Percentiles rank a stretch among this genome's conserved stretches.
Evolutionary conservation across 64 coral and sea anemone species (phyloP).

Genomic region (Trachythela sp.): DNA sequence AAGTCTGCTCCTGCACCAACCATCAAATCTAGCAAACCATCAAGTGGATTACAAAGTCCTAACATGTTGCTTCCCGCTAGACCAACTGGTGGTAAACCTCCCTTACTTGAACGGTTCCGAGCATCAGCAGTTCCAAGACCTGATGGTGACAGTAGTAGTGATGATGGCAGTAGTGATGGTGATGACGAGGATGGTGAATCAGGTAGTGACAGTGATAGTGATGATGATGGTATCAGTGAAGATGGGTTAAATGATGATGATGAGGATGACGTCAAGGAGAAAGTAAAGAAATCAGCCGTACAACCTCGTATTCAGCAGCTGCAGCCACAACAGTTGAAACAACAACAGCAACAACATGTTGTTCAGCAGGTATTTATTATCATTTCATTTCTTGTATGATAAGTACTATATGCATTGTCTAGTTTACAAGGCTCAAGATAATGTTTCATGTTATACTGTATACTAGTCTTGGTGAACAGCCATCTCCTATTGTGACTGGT

Average conservation of each 20-base stretch:
- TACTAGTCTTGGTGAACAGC: no score
- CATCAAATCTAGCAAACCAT: neutral
- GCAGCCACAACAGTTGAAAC: neutral
- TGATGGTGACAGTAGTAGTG: constrained; percentile 79
- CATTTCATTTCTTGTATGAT: neutral
- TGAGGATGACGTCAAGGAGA: constrained; percentile 36
- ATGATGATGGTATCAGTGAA: constrained; percentile 39
- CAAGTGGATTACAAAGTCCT: neutral
- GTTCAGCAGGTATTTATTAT: neutral
- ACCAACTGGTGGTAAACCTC: constrained; percentile 63
- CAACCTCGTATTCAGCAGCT: neutral
- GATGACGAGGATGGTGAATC: constrained; percentile 2
- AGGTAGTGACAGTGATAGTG: constrained; percentile 7
- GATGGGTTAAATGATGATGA: constrained; percentile 57
- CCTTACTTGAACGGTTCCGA: constrained; percentile 69
- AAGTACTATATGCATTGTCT: neutral
- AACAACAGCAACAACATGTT: neutral
- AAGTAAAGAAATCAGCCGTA: neutral
- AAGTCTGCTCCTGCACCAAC: neutral
- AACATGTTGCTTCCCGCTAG: neutral
- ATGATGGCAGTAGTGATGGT: constrained; percentile 77
- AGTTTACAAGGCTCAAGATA: neutral
- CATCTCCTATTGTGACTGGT: no score
- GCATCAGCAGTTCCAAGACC: constrained; percentile 28
- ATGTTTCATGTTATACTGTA: no score